Base-by-base conservation (phyloP, 1,140 invertebrate species). In the Macrobrachium nipponense region DNA sequence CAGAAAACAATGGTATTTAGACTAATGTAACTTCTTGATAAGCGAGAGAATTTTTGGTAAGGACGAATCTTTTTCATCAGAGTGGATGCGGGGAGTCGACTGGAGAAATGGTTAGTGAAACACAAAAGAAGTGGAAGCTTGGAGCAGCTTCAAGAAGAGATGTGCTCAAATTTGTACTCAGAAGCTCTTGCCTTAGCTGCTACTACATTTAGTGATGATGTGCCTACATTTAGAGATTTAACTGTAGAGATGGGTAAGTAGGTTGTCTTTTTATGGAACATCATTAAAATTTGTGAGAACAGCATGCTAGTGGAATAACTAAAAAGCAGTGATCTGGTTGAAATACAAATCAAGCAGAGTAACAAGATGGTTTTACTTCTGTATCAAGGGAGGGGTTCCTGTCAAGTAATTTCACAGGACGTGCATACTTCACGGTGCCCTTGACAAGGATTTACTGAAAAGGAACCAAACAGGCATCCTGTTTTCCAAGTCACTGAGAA, bases 61-160 rank as follows among this genome's bases (percentile, higher is more conserved):
- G 8, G 8, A 0, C 18, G 7, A 27, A n/a, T 77, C 14, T 59
- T 77, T 58, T 59, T 14, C 44, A 77, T n/a, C 0, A 86, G 83
- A 86, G 83, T 80, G 83, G 83, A 43, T 86, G 83, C 64, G 83
- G n/a, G 83, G 17, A 86, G 83, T 51, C 83, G 83, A 10, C 23
- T 86, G 66, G 83, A 86, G 70, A 66, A 72, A 14, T 86, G 83
- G 83, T 44, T 86, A 76, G 77, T 86, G 8, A 70, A 44, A 43
- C 77, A 86, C 78, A 80, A 86, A n/a, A 66, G 83, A 15, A 86
- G 66, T 43, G 83, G 68, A n/a, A 86, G 83, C 60, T 27, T 86
- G 66, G 83, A 86, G 51, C 83, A 86, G 59, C 66, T 86, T 7
- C 83, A 86, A 62, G 83, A 60, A 58, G 83, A 86, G 36, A 73